Base-by-base conservation (phyloP, 2,113 vertebrate species). In the Erinaceus europaeus region DNA sequence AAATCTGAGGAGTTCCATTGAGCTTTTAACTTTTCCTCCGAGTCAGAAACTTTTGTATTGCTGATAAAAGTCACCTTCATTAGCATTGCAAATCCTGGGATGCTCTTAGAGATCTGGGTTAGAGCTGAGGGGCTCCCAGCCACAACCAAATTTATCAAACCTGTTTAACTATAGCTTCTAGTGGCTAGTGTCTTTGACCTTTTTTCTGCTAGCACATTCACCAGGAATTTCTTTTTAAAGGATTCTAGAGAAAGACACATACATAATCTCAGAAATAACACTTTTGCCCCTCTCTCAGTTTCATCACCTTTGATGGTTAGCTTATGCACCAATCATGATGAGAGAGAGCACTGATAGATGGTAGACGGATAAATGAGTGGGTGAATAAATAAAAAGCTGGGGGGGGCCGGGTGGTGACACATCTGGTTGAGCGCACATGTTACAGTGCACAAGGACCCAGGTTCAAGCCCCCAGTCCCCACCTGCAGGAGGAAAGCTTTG, bases 1-100 rank as follows among this genome's bases (percentile, higher is more conserved):
- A 76, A 64, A 73, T 64, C 78, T 34, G 25, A 89, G 82, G 95
- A 93, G 94, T 89, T 85, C 92, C 78, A 90, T 64, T 73, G 38
- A 48, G 40, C 34, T 42, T 82, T 90, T 67, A 40, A 65, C 83
- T 82, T 88, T 85, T 44, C 75, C 77, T 89, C 40, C 12, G 77
- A 91, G 75, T 89, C 79, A 79, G 77, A 92, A 93, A 91, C 86
- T 88, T 86, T 89, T 88, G 92, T 95, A 80, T 93, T 91, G 89
- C 61, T 80, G 85, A 91, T 87, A 91, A 85, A 85, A 90, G 48
- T 80, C 29, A 14, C 6, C 76, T 69, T 91, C 67, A 78, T 92
- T 91, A 86, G 81, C 90, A 92, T 91, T 94, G 90, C 88, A 91
- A 84, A 89, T 90, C 84, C 73, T 64, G 64, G 14, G 36, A 34